Base-by-base conservation (phyloP, 2,888 invertebrate genomes). In the Drosophila anceps region DNA sequence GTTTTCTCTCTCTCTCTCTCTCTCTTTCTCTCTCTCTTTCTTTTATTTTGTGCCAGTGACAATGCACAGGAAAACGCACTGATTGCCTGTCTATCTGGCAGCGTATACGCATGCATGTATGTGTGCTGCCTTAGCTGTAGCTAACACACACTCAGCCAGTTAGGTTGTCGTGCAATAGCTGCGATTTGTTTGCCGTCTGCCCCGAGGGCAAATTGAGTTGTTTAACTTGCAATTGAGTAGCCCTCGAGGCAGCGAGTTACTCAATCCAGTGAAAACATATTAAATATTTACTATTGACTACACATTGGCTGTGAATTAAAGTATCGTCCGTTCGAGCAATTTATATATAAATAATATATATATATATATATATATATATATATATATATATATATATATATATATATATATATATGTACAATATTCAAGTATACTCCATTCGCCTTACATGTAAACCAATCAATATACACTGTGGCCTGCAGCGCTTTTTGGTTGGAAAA, bases 181-280 rank as follows among this genome's bases (percentile, higher is more conserved):
- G 61, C 60, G 69, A 71, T 66, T 68, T 73, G 61, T 76, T 79
- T 67, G 68, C 69, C 60, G 62, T 73, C 62, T 43, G 69, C 37
- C 78, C 68, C 60, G 60, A 50, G 75, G 71, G 66, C 60, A 79
- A 86, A 84, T 84, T 85, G 82, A 86, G 85, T 85, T 85, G 84
- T 80, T 85, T 82, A 80, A 69, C 72, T 73, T 77, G 81, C 81
- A 82, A 85, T 84, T 79, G 83, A 84, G 73, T 53, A 48, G 35
- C 48, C 51, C 73, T 69, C 46, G 55, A 48, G 65, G 62, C 43
- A 46, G 46, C 57, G 39, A 41, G 57, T 61, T 54, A 67, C 43
- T 51, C 63, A 35, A 53, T 10, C 43, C 68, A 73, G 46, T 57
- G 35, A 62, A 76, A 65, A 65, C 76, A 39, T 35, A 76, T 77